Percentiles rank a stretch among this genome's conserved stretches.
Evolutionary conservation across 2,113 vertebrate species (phyloP).

Genomic region (Pithys albifrons): DNA sequence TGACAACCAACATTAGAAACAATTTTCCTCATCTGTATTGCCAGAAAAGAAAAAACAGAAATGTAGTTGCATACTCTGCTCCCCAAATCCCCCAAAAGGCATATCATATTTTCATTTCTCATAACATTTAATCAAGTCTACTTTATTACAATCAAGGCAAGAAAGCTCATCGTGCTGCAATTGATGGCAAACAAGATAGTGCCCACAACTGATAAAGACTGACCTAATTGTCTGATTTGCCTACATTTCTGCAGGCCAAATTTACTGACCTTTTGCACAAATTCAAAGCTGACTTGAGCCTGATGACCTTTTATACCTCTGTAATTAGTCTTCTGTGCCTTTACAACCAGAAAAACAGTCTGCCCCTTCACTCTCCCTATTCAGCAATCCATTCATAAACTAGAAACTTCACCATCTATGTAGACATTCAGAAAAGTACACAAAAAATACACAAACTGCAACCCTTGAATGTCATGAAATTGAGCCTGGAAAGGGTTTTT

Average conservation of each 20-base stretch:
- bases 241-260: constrained; percentile 8
- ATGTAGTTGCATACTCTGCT: not conserved
- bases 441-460: not conserved
- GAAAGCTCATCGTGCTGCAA: not conserved
- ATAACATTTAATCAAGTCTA: not conserved
- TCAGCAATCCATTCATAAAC: not conserved
- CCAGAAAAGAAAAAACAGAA: not conserved
- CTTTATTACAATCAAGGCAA: not conserved
- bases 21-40: not conserved
- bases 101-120: not conserved
- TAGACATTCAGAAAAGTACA: not conserved
- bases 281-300: constrained; percentile 29
- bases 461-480: not conserved
- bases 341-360: not conserved
- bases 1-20: not conserved
- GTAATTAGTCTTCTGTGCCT: not conserved
- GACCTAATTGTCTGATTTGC: not conserved
- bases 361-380: not conserved
- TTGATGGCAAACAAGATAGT: not conserved
- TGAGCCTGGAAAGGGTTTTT: not conserved
- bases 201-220: not conserved
- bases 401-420: not conserved
- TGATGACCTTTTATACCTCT: not conserved
- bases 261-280: constrained; percentile 21
- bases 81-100: not conserved